Percentiles rank a stretch among this genome's conserved stretches.
phyloP scores from a whole-genome alignment of 2,113 vertebrate species.

The Eclectus roratus region DNA sequence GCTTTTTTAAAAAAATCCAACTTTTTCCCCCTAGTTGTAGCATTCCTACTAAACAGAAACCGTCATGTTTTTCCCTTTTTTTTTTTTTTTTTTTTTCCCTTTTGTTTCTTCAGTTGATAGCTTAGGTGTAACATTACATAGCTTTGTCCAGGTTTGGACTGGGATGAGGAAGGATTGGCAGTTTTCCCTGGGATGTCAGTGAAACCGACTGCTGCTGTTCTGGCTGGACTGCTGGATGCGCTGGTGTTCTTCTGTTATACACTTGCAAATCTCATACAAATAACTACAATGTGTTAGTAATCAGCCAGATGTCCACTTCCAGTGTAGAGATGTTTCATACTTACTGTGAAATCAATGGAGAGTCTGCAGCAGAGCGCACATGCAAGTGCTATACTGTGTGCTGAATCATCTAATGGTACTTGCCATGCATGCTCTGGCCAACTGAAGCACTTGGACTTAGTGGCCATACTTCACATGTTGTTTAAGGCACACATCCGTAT shows the following conservation, averaged over 20 bases:
- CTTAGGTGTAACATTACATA: background rate
- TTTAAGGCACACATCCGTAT: accelerated
- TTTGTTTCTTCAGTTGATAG: background rate
- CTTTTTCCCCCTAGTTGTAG: accelerated
- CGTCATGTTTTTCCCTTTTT: background rate
- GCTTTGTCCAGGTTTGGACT: background rate
- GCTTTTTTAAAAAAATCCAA: background rate
- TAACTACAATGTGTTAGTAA: background rate
- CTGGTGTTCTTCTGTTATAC: background rate
- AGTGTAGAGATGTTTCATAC: background rate
- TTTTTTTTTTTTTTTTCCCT: background rate
- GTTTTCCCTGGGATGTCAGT: background rate
- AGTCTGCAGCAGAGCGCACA: background rate
- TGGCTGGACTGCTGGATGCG: background rate
- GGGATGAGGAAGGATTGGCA: background rate
- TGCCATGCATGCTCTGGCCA: background rate
- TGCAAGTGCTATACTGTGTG: accelerated
- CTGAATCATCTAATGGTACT: accelerated
- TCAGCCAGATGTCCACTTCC: background rate
- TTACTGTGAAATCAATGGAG: background rate
- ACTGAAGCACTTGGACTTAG: background rate
- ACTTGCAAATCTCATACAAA: background rate
- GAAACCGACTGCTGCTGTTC: background rate
- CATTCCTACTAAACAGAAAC: background rate
- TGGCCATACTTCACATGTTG: background rate